Evolutionary conservation across 1,140 invertebrate genomes (phyloP).

Genomic region (Amyelois transitella): DNA sequence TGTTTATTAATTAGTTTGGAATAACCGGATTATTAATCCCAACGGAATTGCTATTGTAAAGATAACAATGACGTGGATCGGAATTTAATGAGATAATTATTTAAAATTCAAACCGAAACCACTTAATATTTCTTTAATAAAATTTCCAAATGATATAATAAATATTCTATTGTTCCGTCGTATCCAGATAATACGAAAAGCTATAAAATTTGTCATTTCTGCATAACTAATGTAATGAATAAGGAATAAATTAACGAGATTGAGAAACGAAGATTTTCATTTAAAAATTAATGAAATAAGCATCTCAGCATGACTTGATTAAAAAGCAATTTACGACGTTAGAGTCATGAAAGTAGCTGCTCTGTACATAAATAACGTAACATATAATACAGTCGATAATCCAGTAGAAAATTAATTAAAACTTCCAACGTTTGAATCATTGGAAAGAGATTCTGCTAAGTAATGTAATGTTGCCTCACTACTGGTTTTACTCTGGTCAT

Average conservation of each 20-base stretch:
- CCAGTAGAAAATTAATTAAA: constrained; percentile 67
- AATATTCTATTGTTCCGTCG: not conserved
- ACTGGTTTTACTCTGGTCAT: constrained; percentile 68
- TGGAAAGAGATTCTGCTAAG: constrained; percentile 42
- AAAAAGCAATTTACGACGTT: constrained; percentile 2
- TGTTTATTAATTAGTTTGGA: constrained; percentile 69
- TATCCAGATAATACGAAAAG: not conserved
- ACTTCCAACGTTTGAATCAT: constrained; percentile 54
- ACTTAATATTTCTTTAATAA: not conserved
- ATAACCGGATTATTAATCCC: constrained; percentile 50
- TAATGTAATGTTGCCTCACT: constrained; percentile 31
- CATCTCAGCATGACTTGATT: constrained; percentile 3
- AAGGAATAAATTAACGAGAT: not conserved
- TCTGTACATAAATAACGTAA: not conserved
- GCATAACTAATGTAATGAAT: not conserved
- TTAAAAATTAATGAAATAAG: constrained; percentile 16
- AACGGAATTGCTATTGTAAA: constrained; percentile 39
- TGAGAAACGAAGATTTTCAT: constrained; percentile 11
- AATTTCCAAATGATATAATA: too few species aligned
- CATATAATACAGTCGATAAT: constrained; percentile 29
- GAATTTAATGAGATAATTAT: constrained; percentile 35
- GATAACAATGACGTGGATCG: constrained; percentile 54
- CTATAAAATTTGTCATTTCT: not conserved
- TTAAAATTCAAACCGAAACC: constrained; percentile 23
- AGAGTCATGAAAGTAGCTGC: not conserved